These are phyloP conservation scores for Myrmecophaga tridactyla DNA, from an alignment of 2,113 vertebrate genomes.

Conservation along the genomic window DNA sequence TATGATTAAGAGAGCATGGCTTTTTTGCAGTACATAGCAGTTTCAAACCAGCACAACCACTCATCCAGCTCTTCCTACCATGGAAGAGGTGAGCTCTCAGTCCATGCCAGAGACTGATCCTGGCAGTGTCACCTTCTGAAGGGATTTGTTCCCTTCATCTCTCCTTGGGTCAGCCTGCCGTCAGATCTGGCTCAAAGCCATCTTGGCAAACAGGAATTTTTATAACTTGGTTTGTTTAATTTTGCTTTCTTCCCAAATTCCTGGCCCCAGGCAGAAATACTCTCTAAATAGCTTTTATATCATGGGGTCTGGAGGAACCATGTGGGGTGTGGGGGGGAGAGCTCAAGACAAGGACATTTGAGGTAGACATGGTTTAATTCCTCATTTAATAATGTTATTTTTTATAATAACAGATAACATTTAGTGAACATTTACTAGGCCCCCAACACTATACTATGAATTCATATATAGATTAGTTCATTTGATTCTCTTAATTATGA, in stretches of 20 bases:
- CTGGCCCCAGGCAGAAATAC: conserved; percentile 48
- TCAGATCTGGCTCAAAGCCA: conserved; percentile 56
- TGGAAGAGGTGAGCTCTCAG: not conserved
- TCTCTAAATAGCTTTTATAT: conserved; percentile 52
- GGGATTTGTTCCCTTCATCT: conserved; percentile 53
- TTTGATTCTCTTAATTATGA: conserved; percentile 34
- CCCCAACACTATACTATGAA: not conserved
- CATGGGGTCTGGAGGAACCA: not conserved
- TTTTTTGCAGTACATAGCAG: no score
- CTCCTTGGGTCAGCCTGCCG: conserved; percentile 55
- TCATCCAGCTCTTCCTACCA: no score
- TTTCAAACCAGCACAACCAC: no score
- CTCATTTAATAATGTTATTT: not conserved
- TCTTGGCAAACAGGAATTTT: conserved; percentile 51
- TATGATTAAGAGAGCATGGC: no score
- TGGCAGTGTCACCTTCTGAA: conserved; percentile 14
- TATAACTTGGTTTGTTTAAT: conserved; percentile 58
- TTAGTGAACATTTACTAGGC: not conserved
- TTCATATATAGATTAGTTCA: not conserved
- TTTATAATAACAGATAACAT: not conserved
- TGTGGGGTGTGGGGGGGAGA: not conserved
- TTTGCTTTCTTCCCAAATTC: conserved; percentile 57
- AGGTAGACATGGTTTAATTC: not conserved
- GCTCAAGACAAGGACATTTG: not conserved
- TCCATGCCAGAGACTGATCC: conserved; percentile 23